A percentile compares a stretch with the other conserved stretches of the same genome.
These are phyloP conservation scores for Neodiprion fabricii DNA, from an alignment of 1,140 invertebrate genomes.

Conservation along the genomic window DNA sequence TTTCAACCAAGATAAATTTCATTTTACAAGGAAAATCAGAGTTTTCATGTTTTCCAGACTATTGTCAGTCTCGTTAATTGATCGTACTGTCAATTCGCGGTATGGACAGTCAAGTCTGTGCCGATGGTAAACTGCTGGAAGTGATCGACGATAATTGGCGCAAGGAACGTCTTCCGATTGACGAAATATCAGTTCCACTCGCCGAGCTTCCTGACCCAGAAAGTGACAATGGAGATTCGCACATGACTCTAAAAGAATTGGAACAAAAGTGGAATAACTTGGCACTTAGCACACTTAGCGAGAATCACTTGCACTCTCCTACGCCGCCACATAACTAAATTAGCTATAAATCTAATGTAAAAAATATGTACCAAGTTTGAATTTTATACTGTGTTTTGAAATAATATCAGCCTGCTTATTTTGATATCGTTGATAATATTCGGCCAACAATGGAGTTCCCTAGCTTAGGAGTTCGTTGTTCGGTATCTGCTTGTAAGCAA, in stretches of 20 bases:
- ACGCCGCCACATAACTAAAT: slow-evolving; percentile 54
- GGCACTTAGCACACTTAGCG: slow-evolving; percentile 68
- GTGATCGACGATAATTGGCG: slow-evolving; percentile 91
- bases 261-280: slow-evolving; percentile 90
- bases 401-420: too few species aligned
- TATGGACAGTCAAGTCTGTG: slow-evolving; percentile 70
- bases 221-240: slow-evolving; percentile 90
- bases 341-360: slow-evolving; percentile 12
- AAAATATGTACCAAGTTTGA: neutral
- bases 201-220: slow-evolving; percentile 92
- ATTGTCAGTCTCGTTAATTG: neutral
- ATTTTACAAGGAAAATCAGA: too few species aligned
- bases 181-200: slow-evolving; percentile 88
- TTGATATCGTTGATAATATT: neutral
- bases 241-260: slow-evolving; percentile 88
- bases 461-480: slow-evolving; percentile 49
- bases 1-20: too few species aligned
- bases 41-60: neutral
- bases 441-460: slow-evolving; percentile 52
- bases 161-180: slow-evolving; percentile 83
- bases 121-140: slow-evolving; percentile 82
- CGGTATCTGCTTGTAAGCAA: slow-evolving; percentile 50
- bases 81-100: neutral
- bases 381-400: neutral
- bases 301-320: slow-evolving; percentile 58